Evolutionary conservation across 2,888 invertebrate genomes (phyloP), one percentile per base, ranked within the genome.

Genomic region (Ernsta delagoae): DNA sequence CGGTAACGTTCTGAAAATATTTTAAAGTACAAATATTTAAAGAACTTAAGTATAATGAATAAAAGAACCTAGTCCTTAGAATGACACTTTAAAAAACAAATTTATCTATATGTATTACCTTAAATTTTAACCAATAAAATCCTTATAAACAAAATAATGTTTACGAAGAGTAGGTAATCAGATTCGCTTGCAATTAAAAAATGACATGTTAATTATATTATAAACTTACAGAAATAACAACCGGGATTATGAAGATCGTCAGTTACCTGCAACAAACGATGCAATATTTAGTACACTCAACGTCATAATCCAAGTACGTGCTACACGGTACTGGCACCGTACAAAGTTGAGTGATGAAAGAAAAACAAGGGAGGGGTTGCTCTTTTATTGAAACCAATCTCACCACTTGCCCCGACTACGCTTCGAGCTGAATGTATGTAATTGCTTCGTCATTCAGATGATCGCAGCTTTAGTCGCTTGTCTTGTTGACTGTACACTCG

Each of bases 301-400:
- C 39, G 31, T 45, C 56, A 50, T 50, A 4, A 5, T 16, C 50
- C 50, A 50, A 50, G 50, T 48, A 61, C 12, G 54, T 61, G 16
- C 60, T 68, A 39, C 45, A 68, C 67, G 67, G 61, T 83, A 78
- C 80, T 85, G 89, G 88, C 87, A 79, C 85, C 88, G 85, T 91
- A 89, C 89, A 88, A 82, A 83, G 85, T 86, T 83, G 80, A 86
- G 83, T 84, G 91, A 90, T 90, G 90, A 92, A 92, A 92, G 92
- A 91, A 92, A 90, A 92, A 92, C 92, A 90, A 85, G 87, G 89
- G 86, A 83, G 88, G 88, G 86, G 83, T 83, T 90, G 90, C 84
- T 88, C 90, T 92, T 92, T 92, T 92, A 92, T 93, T 90, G 90
- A 89, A 91, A 92, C 90, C 91, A 89, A 93, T 93, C 92, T 89